Conservation (phyloP, 92 coral and sea anemone species). For the Porites evermanni region DNA sequence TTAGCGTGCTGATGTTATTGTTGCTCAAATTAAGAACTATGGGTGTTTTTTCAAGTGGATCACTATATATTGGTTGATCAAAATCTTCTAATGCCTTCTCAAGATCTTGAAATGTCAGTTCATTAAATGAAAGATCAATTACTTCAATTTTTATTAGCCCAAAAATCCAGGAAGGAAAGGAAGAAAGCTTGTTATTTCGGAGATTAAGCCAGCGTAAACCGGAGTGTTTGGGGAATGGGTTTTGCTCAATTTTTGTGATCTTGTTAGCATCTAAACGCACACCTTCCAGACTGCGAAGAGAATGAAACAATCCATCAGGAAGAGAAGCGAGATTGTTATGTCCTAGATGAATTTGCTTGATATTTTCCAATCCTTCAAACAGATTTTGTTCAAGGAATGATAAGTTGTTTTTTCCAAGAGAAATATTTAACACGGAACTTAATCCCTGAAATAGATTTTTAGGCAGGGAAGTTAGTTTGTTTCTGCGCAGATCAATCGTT, state of each 20-base stretch:
- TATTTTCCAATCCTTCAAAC: constrained; percentile 36
- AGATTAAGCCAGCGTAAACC: constrained; percentile 22
- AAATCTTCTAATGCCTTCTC: constrained; percentile 45
- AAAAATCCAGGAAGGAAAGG: constrained; percentile 50
- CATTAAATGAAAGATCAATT: constrained; percentile 44
- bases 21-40: constrained; percentile 18
- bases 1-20: constrained; percentile 19
- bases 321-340: constrained; percentile 42
- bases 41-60: constrained; percentile 29
- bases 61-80: neutral
- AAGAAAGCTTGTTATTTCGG: constrained; percentile 32
- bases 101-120: constrained; percentile 39
- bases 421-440: neutral
- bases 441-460: constrained; percentile 10
- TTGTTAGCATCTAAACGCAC: constrained; percentile 50
- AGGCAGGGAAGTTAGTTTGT: constrained; percentile 3
- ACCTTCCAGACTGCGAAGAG: constrained; percentile 27
- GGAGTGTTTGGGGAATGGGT: constrained; percentile 50
- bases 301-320: constrained; percentile 35
- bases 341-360: constrained; percentile 43
- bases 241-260: constrained; percentile 30
- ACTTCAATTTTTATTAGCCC: constrained; percentile 24
- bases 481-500: constrained; percentile 10
- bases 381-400: constrained; percentile 22
- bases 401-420: constrained; percentile 41